Conservation (phyloP, 1,140 invertebrate species). For the Bathynomus jamesi region DNA sequence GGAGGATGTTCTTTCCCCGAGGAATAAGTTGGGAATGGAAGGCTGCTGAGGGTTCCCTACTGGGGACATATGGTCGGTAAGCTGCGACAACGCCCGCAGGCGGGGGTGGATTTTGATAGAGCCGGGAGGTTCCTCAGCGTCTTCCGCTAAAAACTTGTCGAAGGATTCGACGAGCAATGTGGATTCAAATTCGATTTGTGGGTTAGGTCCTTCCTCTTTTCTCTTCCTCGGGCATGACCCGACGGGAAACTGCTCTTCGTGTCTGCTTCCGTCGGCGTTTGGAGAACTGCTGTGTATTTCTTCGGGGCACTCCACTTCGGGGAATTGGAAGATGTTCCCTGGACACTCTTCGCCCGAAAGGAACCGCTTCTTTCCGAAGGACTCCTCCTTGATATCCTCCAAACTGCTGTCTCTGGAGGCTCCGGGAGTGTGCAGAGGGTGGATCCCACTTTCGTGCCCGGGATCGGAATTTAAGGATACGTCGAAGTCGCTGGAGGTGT, state of each 20-base stretch:
- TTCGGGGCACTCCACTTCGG: not conserved
- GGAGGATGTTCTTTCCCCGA: not conserved
- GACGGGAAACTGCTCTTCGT: no score
- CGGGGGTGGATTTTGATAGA: slow-evolving; percentile 20
- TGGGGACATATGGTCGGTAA: slow-evolving; percentile 29
- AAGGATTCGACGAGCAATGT: no score
- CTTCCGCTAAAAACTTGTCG: no score
- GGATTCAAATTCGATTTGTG: no score
- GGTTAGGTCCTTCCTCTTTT: no score
- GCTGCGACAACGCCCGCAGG: slow-evolving; percentile 23
- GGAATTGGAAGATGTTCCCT: not conserved
- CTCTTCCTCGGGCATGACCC: no score
- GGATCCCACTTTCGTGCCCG: not conserved
- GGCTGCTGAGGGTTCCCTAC: slow-evolving; percentile 4
- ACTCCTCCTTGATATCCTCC: not conserved
- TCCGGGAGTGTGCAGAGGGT: not conserved
- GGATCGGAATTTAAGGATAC: not conserved
- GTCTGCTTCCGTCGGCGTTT: not conserved
- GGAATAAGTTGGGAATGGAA: not conserved
- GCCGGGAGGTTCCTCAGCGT: not conserved
- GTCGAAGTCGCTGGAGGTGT: not conserved
- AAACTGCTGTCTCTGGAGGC: not conserved
- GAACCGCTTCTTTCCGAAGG: not conserved
- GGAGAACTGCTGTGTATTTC: not conserved
- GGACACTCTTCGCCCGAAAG: not conserved